Percentiles rank a stretch among this genome's conserved stretches.
Conservation (phyloP, 2,888 invertebrate genomes). For the Harpalus rubripes region DNA sequence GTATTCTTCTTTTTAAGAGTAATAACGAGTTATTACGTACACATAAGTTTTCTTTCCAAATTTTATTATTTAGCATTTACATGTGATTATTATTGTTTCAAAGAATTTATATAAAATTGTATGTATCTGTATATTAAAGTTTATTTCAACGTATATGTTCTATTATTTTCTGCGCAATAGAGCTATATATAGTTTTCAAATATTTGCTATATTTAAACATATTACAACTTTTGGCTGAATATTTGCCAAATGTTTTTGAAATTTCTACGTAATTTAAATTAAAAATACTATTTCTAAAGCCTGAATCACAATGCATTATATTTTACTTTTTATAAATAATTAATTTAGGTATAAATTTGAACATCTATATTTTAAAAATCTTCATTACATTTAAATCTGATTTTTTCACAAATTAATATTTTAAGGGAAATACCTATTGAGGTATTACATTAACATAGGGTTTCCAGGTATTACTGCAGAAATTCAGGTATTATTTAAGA, state of each 20-base stretch:
- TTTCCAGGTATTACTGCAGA: too few relatives aligned
- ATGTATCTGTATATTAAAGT: slow-evolving; percentile 48
- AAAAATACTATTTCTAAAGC: neutral
- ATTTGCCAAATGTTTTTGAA: slow-evolving; percentile 24
- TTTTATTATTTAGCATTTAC: slow-evolving; percentile 50
- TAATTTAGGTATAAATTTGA: neutral
- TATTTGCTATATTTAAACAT: slow-evolving; percentile 41
- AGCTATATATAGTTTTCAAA: slow-evolving; percentile 36
- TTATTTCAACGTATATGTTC: slow-evolving; percentile 24
- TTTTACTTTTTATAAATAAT: neutral
- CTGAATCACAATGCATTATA: neutral
- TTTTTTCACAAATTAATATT: too few relatives aligned
- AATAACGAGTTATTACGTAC: slow-evolving; percentile 49
- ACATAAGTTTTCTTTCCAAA: slow-evolving; percentile 1
- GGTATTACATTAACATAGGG: too few relatives aligned
- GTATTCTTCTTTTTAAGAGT: neutral
- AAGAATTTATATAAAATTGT: slow-evolving; percentile 41
- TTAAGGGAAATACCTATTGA: too few relatives aligned
- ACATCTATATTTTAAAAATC: neutral
- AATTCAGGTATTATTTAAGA: too few relatives aligned
- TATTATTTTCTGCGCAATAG: slow-evolving; percentile 8
- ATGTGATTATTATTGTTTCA: slow-evolving; percentile 35
- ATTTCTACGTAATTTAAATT: slow-evolving; percentile 10
- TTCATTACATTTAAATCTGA: neutral
- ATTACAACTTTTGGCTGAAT: slow-evolving; percentile 1